Evolutionary conservation across 2,113 vertebrate genomes (phyloP), one percentile per base, ranked within the genome.

Genomic region (Candoia aspera): DNA sequence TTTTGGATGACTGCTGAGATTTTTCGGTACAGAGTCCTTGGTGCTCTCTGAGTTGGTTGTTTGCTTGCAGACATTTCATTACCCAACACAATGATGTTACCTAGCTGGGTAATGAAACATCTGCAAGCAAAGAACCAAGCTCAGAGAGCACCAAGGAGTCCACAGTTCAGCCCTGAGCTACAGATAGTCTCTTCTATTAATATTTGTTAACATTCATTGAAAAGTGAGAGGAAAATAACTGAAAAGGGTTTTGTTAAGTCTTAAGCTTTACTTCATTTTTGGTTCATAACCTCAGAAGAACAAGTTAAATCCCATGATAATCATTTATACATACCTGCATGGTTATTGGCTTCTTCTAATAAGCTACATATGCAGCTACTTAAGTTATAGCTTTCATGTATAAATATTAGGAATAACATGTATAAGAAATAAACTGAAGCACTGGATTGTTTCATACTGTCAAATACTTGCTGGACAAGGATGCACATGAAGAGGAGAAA

Each of bases 201-300:
- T 89, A 93, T 53, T 49, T 89, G 42, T 53, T 24, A 23, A 86
- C 68, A 94, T 96, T 94, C 85, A 89, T 87, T 95, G 92, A 91
- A 64, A 90, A 68, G 57, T 37, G 10, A 49, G 37, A 88, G 79
- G 90, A 86, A 87, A 86, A 57, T n/a, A 42, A 68, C n/a, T 33
- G 54, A 68, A n/a, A 54, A 23, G 11, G 46, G 21, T 8, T 12
- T 60, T 11, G 24, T 46, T 37, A 42, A 9, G 2, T 73, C 68
- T 37, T 13, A 37, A 73, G 15, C 6, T 73, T 33, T 37, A 33
- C 13, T 73, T 73, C 13, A 19, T 6, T 73, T 73, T 33, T 73
- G 4, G 8, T 19, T 73, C 2, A 19, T 33, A 73, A 37, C 49
- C 49, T 3, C 49, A 49, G 49, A 73, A 73, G 6, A 15, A 73